Percentiles rank a stretch among this genome's conserved stretches.
phyloP scores from a whole-genome alignment of 92 coral and sea anemone genomes.

The Micromussa lordhowensis region DNA sequence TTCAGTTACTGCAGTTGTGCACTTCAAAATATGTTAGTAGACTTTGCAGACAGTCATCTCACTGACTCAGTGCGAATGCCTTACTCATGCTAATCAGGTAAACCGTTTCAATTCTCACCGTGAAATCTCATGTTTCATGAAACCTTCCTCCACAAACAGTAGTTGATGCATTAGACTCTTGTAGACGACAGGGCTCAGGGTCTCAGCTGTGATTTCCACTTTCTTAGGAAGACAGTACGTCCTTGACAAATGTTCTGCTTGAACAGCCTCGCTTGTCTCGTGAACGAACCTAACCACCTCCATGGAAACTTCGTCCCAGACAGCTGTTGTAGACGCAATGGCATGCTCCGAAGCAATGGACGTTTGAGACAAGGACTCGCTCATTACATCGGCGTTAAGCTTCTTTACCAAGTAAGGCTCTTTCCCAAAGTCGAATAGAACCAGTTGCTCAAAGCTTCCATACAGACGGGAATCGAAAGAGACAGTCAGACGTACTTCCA shows the following conservation, averaged over 20 bases:
- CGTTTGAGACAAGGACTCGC: conserved; percentile 17
- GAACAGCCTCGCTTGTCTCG: conserved; percentile 29
- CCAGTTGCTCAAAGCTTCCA: conserved; percentile 78
- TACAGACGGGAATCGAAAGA: conserved; percentile 48
- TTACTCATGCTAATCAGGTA: not conserved
- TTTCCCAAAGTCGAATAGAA: conserved; percentile 78
- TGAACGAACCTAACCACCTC: conserved; percentile 37
- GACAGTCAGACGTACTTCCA: conserved; percentile 43
- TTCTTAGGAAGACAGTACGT: conserved; percentile 55
- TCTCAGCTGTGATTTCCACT: conserved; percentile 24
- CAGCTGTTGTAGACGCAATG: not conserved
- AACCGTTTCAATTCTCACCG: conserved; percentile 40
- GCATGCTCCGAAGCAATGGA: conserved; percentile 9
- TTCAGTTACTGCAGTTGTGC: not conserved
- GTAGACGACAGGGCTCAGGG: conserved; percentile 46
- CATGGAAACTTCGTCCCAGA: conserved; percentile 52
- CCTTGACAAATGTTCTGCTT: conserved; percentile 37
- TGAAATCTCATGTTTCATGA: conserved; percentile 76
- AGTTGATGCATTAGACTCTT: conserved; percentile 69
- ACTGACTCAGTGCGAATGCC: not conserved
- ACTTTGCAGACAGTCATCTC: not conserved
- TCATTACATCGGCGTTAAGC: conserved; percentile 69
- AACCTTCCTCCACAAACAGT: conserved; percentile 76
- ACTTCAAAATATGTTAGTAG: too few species aligned
- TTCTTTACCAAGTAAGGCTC: conserved; percentile 63